Conservation (phyloP, 2,888 invertebrate genomes). For the Cephus pulcher region DNA sequence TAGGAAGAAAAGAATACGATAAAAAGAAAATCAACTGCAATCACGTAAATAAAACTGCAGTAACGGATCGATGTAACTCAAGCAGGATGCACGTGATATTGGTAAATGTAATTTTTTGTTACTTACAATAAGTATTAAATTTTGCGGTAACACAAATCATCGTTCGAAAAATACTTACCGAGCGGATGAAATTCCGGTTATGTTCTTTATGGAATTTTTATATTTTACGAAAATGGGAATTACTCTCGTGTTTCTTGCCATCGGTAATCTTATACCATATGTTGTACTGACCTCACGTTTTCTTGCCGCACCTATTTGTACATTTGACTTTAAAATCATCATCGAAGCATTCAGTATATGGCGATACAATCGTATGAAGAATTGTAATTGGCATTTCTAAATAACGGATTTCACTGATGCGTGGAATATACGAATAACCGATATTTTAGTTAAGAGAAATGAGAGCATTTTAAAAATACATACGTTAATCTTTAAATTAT, state of each 20-base stretch:
- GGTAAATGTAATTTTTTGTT: no score
- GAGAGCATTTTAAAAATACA: not conserved
- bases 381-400: conserved; percentile 2
- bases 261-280: not conserved
- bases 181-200: no score
- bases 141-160: no score
- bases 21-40: no score
- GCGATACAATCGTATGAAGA: not conserved
- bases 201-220: no score
- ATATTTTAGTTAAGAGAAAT: not conserved
- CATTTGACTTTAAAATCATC: conserved; percentile 3
- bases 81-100: no score
- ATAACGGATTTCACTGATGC: not conserved
- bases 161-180: no score
- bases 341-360: not conserved
- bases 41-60: no score
- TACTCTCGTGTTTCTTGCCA: not conserved
- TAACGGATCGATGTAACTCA: no score
- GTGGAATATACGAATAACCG: not conserved
- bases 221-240: not conserved
- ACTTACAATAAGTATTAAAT: no score
- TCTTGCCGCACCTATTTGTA: conserved; percentile 19
- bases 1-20: no score
- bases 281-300: conserved; percentile 31
- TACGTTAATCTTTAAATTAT: not conserved